Base-by-base conservation (phyloP, 2,888 invertebrate genomes). In the Amphipyra berbera region DNA sequence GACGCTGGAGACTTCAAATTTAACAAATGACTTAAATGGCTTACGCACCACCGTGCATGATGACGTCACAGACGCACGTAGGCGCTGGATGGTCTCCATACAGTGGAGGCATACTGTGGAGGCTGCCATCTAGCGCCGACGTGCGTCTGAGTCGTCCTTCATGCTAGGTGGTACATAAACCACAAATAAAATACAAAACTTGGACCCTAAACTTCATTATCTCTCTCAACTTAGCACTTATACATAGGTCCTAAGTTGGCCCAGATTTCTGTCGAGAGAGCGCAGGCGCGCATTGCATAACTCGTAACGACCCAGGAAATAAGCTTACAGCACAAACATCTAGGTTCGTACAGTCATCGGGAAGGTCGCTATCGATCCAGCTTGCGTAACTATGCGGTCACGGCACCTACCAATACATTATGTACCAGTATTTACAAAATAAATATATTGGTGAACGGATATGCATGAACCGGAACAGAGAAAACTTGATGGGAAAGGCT, bases 261-360 rank as follows among this genome's bases (percentile, higher is more conserved):
- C 72, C 35, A 72, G 68, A 72, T 72, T 68, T 33, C 27, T 6
- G 54, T 8, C 21, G 2, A 13, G 7, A 68, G 46, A 42, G 78
- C 78, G 78, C 78, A 76, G 58, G 78, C 78, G 78, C 71, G 78
- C 2, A 35, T 78, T 78, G 68, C 78, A 76, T 78, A 78, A 78
- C 74, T 60, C 47, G 46, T 73, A 73, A 68, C 73, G 75, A 77
- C 57, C 49, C 70, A 78, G 78, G 73, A 78, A 78, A 38, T 64
- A 53, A 56, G 62, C 49, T 42, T 73, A 62, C 64, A 64, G 69
- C 40, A 30, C 60, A 52, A 50, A 56, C 56, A 52, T 69, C 77
- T 78, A 73, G 76, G 68, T 71, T 78, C 53, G 45, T 77, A 78
- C 58, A 69, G 53, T 1, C 49, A 40, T 35, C 13, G 35, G 6